A percentile compares a stretch with the other conserved stretches of the same genome.
Conservation (phyloP, 2,797 vertebrate genomes). For the Fistularia commersonii region DNA sequence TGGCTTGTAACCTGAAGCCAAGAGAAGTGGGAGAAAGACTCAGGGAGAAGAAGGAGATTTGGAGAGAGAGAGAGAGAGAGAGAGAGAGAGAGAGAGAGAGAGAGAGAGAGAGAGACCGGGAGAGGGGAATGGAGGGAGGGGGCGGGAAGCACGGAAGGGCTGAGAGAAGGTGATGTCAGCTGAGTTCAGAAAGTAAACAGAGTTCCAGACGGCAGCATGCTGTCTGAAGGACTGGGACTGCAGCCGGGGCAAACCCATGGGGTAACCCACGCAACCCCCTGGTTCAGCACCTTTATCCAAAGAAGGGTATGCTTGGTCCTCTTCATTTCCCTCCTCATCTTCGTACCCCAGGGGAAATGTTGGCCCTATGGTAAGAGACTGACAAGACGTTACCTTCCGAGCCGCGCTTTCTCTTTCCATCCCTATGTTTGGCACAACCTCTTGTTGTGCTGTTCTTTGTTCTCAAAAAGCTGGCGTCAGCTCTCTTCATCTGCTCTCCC, state of each 20-base stretch:
- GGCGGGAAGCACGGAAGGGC: slow-evolving; percentile 58
- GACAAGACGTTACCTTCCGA: slow-evolving; percentile 17
- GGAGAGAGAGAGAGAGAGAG: slow-evolving; percentile 26
- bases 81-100: slow-evolving; percentile 15
- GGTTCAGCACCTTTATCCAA: slow-evolving; percentile 34
- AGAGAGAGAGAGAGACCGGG: slow-evolving; percentile 21
- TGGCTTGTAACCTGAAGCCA: slow-evolving; percentile 75
- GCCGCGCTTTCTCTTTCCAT: slow-evolving; percentile 12
- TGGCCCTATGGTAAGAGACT: slow-evolving; percentile 76
- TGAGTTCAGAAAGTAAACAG: slow-evolving; percentile 85
- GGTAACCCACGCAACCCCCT: slow-evolving; percentile 37
- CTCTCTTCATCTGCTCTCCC: slow-evolving; percentile 32
- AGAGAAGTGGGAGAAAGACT: slow-evolving; percentile 17
- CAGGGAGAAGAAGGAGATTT: slow-evolving; percentile 4
- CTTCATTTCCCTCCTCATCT: slow-evolving; percentile 62
- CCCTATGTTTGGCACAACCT: slow-evolving; percentile 21
- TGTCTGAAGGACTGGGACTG: slow-evolving; percentile 61
- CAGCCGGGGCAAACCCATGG: slow-evolving; percentile 59
- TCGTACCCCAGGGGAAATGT: slow-evolving; percentile 57
- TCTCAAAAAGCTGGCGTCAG: slow-evolving; percentile 64
- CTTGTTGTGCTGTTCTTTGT: slow-evolving; percentile 57
- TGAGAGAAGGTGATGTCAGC: slow-evolving; percentile 78
- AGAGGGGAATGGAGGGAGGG: slow-evolving; percentile 43
- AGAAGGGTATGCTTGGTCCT: slow-evolving; percentile 55
- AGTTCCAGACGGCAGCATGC: slow-evolving; percentile 79